Conservation (phyloP, 2,113 vertebrate species). For the Strix aluco region DNA sequence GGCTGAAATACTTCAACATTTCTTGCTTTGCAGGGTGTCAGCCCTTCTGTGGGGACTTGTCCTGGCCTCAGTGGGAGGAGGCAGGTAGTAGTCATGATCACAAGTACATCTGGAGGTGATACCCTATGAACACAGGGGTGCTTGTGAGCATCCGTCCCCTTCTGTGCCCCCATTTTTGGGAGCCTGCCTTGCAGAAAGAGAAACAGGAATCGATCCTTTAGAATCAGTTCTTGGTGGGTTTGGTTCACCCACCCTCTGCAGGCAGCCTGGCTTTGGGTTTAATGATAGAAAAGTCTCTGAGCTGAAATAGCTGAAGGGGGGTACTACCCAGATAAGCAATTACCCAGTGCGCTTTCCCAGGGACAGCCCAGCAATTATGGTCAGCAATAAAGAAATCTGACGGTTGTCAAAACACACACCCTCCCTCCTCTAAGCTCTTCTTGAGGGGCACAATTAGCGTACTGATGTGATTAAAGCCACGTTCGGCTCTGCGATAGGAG, state of each 20-base stretch:
- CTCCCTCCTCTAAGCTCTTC: conserved; percentile 67
- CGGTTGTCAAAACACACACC: conserved; percentile 57
- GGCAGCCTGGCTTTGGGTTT: conserved; percentile 20
- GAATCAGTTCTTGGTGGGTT: neutral
- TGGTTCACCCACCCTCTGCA: neutral
- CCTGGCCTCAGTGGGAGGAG: neutral
- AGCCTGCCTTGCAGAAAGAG: neutral
- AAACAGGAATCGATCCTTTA: neutral
- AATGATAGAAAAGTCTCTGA: neutral
- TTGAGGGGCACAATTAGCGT: conserved; percentile 66
- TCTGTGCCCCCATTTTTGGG: neutral
- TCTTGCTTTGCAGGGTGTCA: neutral
- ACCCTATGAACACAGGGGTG: neutral
- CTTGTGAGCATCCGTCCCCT: neutral
- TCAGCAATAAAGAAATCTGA: conserved; percentile 63
- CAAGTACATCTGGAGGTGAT: neutral
- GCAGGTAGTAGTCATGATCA: neutral
- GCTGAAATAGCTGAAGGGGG: neutral
- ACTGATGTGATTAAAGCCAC: conserved; percentile 72
- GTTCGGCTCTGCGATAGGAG: conserved; percentile 41
- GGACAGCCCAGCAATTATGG: conserved; percentile 66
- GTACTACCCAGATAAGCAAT: conserved; percentile 60
- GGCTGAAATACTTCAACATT: neutral
- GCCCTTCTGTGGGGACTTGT: neutral
- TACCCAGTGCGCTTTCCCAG: conserved; percentile 56